Conservation (phyloP, 1,140 invertebrate species). For the Ostrea denselamellosa region DNA sequence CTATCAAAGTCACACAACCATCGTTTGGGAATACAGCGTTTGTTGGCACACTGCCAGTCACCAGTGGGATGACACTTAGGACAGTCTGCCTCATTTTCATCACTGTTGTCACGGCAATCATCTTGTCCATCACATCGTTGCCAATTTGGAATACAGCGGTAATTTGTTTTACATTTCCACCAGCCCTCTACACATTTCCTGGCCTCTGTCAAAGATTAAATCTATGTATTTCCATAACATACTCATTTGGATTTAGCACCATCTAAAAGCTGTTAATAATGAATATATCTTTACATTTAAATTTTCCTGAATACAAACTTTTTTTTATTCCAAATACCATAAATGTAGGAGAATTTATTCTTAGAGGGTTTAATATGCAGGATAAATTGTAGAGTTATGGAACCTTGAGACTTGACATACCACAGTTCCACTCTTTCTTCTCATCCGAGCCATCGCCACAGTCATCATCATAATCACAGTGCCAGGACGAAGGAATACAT, state of each 20-base stretch:
- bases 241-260: not conserved
- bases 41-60: slow-evolving; percentile 95
- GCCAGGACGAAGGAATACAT: slow-evolving; percentile 97
- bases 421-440: slow-evolving; percentile 71
- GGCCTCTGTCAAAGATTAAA: slow-evolving; percentile 58
- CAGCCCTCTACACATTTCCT: slow-evolving; percentile 71
- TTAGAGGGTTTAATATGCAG: no score
- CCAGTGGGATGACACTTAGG: slow-evolving; percentile 91
- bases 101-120: slow-evolving; percentile 98
- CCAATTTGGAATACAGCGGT: slow-evolving; percentile 96
- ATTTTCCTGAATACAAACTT: no score
- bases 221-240: not conserved
- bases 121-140: slow-evolving; percentile 96
- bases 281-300: not conserved
- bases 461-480: slow-evolving; percentile 96
- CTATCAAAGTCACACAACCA: slow-evolving; percentile 98
- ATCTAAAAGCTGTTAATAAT: not conserved
- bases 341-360: no score
- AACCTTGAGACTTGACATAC: slow-evolving; percentile 48
- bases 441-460: slow-evolving; percentile 99
- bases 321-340: no score
- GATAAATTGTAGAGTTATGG: no score
- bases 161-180: slow-evolving; percentile 79
- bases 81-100: slow-evolving; percentile 89
- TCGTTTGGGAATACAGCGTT: slow-evolving; percentile 92